Evolutionary conservation across 2,888 invertebrate species (phyloP).

Genomic region (Balanococcus diminutus): DNA sequence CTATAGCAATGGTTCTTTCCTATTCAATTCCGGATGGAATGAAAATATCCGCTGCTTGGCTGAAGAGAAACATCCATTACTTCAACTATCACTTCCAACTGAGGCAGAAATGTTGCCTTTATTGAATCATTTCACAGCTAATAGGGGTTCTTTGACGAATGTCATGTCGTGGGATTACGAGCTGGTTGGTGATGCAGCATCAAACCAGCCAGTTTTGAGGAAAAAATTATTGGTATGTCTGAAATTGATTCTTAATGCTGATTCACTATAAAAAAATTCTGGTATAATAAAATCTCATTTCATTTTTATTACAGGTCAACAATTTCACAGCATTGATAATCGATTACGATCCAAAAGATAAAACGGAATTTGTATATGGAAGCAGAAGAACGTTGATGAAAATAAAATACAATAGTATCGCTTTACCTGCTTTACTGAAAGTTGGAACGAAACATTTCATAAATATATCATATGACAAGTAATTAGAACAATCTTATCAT

Average conservation of each 20-base stretch:
- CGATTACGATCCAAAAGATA: constrained; percentile 90
- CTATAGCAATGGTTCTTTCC: constrained; percentile 78
- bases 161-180: constrained; percentile 82
- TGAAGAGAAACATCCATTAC: constrained; percentile 78
- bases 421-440: constrained; percentile 83
- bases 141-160: constrained; percentile 76
- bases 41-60: constrained; percentile 78
- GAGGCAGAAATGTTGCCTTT: constrained; percentile 90
- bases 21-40: constrained; percentile 76
- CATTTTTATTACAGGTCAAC: constrained; percentile 76
- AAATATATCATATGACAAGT: constrained; percentile 84
- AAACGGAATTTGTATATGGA: constrained; percentile 87
- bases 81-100: constrained; percentile 82
- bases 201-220: constrained; percentile 80
- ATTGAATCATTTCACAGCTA: constrained; percentile 82
- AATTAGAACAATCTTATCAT: constrained; percentile 20
- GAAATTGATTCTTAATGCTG: background rate
- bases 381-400: constrained; percentile 73
- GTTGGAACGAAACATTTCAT: constrained; percentile 80
- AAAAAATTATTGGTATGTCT: constrained; percentile 60
- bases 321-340: constrained; percentile 86
- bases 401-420: constrained; percentile 86
- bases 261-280: background rate
- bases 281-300: background rate
- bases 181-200: constrained; percentile 78